A percentile compares a stretch with the other conserved stretches of the same genome.
Conservation (phyloP, 2,113 vertebrate genomes). For the Thermophis baileyi region DNA sequence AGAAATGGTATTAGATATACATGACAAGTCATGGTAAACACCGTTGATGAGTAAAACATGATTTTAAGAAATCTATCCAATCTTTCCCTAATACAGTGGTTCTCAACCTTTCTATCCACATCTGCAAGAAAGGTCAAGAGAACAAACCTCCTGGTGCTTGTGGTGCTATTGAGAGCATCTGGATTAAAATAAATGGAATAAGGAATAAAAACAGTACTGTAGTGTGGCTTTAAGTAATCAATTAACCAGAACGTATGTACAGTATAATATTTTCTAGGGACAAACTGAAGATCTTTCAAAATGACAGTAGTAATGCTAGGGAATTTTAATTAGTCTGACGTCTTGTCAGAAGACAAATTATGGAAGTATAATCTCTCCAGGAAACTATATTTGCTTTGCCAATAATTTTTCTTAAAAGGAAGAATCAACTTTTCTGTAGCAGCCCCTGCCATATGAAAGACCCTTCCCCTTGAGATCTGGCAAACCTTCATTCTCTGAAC, state of each 20-base stretch:
- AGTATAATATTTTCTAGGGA: background rate
- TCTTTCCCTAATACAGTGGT: background rate
- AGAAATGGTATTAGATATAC: background rate
- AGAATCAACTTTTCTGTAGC: background rate
- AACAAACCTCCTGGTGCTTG: background rate
- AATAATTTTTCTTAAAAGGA: background rate
- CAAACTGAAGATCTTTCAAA: background rate
- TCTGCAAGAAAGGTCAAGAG: background rate
- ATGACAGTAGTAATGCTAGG: background rate
- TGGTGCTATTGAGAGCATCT: background rate
- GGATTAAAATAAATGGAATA: background rate
- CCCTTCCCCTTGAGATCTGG: background rate
- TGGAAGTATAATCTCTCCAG: background rate
- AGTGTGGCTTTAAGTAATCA: background rate
- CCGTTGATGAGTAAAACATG: background rate
- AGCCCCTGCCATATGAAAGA: background rate
- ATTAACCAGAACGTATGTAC: background rate
- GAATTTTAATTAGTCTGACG: background rate
- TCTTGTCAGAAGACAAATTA: background rate
- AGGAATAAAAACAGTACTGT: background rate
- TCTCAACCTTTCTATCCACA: too few relatives aligned
- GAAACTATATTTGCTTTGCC: background rate
- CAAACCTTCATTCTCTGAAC: background rate
- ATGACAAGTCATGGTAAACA: background rate
- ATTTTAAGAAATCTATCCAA: background rate